phyloP scores from a whole-genome alignment of 2,113 vertebrate genomes.

The Thalassarche chlororhynchos region DNA sequence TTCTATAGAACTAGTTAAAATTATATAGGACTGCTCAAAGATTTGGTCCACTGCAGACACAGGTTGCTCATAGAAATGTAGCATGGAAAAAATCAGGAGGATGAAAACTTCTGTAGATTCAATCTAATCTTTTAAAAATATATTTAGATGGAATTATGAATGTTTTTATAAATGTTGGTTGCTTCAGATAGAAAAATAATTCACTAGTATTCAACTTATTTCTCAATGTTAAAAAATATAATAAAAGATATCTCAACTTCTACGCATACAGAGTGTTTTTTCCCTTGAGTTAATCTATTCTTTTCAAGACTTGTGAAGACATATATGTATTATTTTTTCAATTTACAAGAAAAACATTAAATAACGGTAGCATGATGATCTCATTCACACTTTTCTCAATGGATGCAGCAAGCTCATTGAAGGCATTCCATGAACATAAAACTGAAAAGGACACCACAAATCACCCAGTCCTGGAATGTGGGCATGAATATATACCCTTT shows the following conservation, averaged over 20 bases:
- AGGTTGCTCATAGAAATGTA: background rate
- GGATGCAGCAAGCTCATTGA: background rate
- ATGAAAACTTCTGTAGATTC: background rate
- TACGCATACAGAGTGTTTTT: background rate
- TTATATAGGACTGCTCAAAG: background rate
- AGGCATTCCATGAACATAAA: background rate
- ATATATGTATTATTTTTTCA: background rate
- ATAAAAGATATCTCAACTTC: background rate
- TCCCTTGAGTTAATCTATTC: background rate
- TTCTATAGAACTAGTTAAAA: background rate
- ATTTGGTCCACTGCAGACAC: background rate
- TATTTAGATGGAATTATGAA: background rate
- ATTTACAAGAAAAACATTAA: background rate
- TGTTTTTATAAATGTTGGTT: background rate
- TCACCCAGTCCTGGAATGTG: background rate
- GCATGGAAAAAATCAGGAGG: background rate
- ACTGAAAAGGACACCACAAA: background rate
- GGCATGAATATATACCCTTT: background rate
- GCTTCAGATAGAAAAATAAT: background rate
- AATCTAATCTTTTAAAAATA: background rate
- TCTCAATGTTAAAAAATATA: background rate
- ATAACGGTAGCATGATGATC: background rate
- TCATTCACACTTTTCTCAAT: background rate
- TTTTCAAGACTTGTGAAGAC: background rate
- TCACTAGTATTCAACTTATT: background rate